These are phyloP conservation scores for Nowickia ferox DNA, from an alignment of 2,888 invertebrate genomes.

Conservation along the genomic window DNA sequence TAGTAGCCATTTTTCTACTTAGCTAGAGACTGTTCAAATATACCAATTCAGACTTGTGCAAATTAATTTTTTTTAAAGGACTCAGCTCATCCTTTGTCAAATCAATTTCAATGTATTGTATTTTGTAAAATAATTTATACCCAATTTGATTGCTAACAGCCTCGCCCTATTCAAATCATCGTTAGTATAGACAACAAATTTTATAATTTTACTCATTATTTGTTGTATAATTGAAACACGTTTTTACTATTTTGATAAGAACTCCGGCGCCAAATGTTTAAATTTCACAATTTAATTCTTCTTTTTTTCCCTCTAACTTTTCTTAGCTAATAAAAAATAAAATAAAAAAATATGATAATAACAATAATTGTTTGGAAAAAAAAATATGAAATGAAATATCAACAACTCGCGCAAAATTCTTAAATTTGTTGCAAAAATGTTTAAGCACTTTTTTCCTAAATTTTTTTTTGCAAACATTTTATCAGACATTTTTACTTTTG, in stretches of 20 bases:
- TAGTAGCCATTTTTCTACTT: no score
- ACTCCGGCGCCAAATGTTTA: slow-evolving; percentile 70
- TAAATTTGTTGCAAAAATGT: slow-evolving; percentile 41
- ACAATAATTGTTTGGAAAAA: slow-evolving; percentile 4
- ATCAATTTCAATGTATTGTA: no score
- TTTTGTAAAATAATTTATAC: no score
- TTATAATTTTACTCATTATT: slow-evolving; percentile 59
- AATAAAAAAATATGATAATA: slow-evolving; percentile 10
- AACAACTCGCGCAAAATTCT: slow-evolving; percentile 20
- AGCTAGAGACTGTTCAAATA: no score
- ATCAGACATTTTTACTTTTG: slow-evolving; percentile 26
- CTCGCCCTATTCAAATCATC: slow-evolving; percentile 29
- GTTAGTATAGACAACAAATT: slow-evolving; percentile 21
- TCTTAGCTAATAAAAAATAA: slow-evolving; percentile 20
- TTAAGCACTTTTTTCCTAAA: slow-evolving; percentile 7
- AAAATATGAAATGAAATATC: not conserved
- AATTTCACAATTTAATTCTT: slow-evolving; percentile 62
- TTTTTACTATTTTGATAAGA: slow-evolving; percentile 72
- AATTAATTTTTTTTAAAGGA: no score
- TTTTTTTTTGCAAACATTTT: slow-evolving; percentile 39
- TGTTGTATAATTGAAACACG: slow-evolving; percentile 71
- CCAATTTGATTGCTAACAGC: not conserved
- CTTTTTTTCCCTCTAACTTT: slow-evolving; percentile 9
- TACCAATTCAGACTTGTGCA: no score
- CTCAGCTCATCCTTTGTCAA: no score